A percentile compares a stretch with the other conserved stretches of the same genome.
Conservation (phyloP, 2,888 invertebrate species). For the Lagria hirta region DNA sequence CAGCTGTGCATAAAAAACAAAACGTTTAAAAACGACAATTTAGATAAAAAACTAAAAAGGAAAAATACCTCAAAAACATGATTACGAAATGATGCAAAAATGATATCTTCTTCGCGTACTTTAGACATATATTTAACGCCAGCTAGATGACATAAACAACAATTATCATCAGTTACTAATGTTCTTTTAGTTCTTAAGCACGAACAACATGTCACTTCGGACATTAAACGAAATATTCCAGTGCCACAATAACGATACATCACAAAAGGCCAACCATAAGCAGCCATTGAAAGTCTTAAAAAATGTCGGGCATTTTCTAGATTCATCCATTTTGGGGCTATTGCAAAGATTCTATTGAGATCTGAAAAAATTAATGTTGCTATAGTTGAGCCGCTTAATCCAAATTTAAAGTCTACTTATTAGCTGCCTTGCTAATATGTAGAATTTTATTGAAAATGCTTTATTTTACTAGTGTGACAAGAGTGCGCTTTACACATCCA, state of each 20-base stretch:
- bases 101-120: slow-evolving; percentile 74
- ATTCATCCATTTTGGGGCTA: slow-evolving; percentile 79
- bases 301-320: slow-evolving; percentile 74
- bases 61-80: slow-evolving; percentile 79
- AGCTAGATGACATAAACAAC: slow-evolving; percentile 84
- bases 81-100: slow-evolving; percentile 85
- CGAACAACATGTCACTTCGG: slow-evolving; percentile 69
- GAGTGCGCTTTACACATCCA: no score
- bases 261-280: slow-evolving; percentile 88
- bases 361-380: slow-evolving; percentile 56
- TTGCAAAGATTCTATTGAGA: slow-evolving; percentile 60
- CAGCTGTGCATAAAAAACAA: slow-evolving; percentile 57
- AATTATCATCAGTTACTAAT: slow-evolving; percentile 82
- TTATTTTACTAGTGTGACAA: no score
- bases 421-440: no score
- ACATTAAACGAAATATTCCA: slow-evolving; percentile 71
- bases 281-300: slow-evolving; percentile 76
- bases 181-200: slow-evolving; percentile 61
- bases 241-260: slow-evolving; percentile 74
- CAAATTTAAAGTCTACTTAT: no score
- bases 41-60: no score
- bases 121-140: slow-evolving; percentile 79
- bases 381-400: slow-evolving; percentile 6
- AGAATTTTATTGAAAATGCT: background rate
- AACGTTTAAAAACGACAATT: slow-evolving; percentile 4